Percentiles rank a stretch among this genome's conserved stretches.
Evolutionary conservation across 2,797 vertebrate species (phyloP).

Genomic region (Hafferia zeledoni): DNA sequence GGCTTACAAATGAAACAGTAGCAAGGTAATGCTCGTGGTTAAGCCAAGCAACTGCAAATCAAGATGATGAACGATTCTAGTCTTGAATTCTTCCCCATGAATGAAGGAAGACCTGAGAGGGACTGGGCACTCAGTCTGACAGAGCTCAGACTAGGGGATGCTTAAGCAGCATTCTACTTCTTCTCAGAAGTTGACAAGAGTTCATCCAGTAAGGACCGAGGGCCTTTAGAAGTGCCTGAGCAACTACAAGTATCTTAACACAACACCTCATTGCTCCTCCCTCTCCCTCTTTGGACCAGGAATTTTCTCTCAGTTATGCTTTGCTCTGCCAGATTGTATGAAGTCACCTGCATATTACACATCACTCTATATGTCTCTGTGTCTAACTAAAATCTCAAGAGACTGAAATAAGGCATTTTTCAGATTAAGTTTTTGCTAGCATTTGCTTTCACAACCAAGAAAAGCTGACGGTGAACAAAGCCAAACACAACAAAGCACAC

Average conservation of each 20-base stretch:
- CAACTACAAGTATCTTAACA: not conserved
- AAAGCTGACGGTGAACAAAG: not conserved
- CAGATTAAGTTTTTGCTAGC: not conserved
- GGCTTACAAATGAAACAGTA: not conserved
- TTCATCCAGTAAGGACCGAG: not conserved
- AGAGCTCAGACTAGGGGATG: not conserved
- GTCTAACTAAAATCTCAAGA: not conserved
- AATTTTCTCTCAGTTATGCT: not conserved
- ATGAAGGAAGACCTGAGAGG: not conserved
- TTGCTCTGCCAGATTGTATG: slow-evolving; percentile 14
- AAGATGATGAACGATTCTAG: not conserved
- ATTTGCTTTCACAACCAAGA: slow-evolving; percentile 2
- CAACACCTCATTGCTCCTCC: not conserved
- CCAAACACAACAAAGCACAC: slow-evolving; percentile 6
- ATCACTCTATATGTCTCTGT: not conserved
- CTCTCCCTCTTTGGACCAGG: not conserved
- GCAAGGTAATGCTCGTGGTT: not conserved
- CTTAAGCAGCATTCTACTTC: not conserved
- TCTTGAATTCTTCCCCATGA: not conserved
- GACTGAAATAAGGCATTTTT: not conserved
- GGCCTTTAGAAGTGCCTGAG: not conserved
- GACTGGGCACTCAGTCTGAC: not conserved
- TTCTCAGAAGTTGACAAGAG: not conserved
- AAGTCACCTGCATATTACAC: not conserved
- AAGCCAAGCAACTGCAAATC: not conserved